Conservation (phyloP, 2,113 vertebrate genomes). For the Ginglymostoma cirratum region DNA sequence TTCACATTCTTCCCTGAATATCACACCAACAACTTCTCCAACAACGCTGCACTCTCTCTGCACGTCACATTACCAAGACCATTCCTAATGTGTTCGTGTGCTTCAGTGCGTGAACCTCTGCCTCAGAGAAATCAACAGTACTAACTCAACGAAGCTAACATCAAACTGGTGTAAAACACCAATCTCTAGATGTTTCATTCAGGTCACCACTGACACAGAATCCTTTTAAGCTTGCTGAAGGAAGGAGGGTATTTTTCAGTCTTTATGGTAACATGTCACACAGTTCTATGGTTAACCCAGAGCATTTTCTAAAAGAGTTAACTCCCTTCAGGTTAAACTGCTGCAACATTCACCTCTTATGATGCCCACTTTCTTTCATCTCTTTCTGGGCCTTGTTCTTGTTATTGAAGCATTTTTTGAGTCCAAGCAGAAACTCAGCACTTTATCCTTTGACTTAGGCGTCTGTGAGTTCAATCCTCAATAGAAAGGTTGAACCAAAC, state of each 20-base stretch:
- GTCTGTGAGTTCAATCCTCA: background rate
- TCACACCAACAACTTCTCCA: background rate
- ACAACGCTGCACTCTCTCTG: background rate
- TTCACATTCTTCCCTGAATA: background rate
- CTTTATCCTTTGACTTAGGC: background rate
- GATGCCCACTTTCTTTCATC: background rate
- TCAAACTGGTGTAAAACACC: background rate
- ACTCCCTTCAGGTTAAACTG: background rate
- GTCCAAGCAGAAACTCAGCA: background rate
- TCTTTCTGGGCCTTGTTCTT: background rate
- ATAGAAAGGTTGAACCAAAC: background rate
- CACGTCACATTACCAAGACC: no score
- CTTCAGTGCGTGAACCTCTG: background rate
- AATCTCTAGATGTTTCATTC: background rate
- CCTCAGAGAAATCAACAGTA: background rate
- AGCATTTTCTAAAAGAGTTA: background rate
- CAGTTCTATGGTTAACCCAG: background rate
- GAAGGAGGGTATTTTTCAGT: background rate
- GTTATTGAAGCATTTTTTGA: background rate
- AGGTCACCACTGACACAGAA: background rate
- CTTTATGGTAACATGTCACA: background rate
- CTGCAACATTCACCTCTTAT: background rate
- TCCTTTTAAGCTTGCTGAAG: background rate
- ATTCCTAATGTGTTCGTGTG: background rate
- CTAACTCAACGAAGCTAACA: background rate